A percentile compares a stretch with the other conserved stretches of the same genome.
phyloP scores from a whole-genome alignment of 2,797 vertebrate species.

The Cossypha polioptera region DNA sequence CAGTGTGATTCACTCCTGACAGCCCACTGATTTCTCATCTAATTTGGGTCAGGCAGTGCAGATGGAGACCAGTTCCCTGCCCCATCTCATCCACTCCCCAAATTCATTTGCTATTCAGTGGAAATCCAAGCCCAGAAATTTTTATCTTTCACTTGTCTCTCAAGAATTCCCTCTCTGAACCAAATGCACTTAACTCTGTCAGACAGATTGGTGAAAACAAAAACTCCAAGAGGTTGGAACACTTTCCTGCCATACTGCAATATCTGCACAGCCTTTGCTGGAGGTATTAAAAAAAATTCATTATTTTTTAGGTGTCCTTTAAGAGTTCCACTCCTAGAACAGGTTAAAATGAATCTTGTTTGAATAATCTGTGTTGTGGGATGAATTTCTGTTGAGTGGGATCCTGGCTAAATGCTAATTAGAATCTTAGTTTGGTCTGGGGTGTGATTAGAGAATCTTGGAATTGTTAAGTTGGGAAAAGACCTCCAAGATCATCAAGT shows the following conservation, averaged over 20 bases:
- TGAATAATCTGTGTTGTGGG: background rate
- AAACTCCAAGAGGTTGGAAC: background rate
- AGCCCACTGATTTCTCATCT: conserved; percentile 16
- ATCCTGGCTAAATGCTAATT: background rate
- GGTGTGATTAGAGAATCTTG: background rate
- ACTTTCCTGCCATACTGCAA: background rate
- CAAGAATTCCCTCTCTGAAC: background rate
- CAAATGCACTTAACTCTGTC: background rate
- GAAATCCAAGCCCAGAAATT: background rate
- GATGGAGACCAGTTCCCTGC: background rate
- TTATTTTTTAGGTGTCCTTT: background rate
- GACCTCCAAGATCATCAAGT: background rate
- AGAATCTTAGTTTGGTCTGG: background rate
- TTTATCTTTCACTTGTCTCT: background rate
- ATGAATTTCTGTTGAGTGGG: background rate
- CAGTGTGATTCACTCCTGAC: background rate
- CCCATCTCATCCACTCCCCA: background rate
- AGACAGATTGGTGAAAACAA: background rate
- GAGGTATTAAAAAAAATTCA: background rate
- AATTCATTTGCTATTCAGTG: background rate
- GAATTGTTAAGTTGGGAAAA: background rate
- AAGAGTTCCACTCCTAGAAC: background rate
- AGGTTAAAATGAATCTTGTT: background rate
- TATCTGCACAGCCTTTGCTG: background rate
- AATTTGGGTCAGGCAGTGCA: conserved; percentile 21